phyloP scores from a whole-genome alignment of 2,797 vertebrate species.

The Sternarchorhynchus goeldii region DNA sequence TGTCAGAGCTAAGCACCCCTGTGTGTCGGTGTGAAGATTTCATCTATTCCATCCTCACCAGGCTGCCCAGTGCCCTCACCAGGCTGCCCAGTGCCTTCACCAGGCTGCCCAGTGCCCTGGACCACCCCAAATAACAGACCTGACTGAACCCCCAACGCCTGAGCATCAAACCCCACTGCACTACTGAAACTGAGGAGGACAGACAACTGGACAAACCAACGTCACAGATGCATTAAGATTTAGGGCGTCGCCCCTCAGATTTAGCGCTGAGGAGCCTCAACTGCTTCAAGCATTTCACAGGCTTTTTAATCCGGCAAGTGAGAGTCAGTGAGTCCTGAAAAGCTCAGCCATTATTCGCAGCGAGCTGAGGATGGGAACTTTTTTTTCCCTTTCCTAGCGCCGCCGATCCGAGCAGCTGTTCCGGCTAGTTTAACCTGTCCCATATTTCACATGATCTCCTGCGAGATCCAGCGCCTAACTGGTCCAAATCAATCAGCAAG shows the following conservation, averaged over 20 bases:
- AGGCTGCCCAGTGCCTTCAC: too few relatives aligned
- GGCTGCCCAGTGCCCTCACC: too few relatives aligned
- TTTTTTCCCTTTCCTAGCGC: neutral
- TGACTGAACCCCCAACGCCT: neutral
- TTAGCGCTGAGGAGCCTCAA: neutral
- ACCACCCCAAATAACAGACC: too few relatives aligned
- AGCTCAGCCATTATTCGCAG: neutral
- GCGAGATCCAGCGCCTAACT: conserved; percentile 56
- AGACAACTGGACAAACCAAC: neutral
- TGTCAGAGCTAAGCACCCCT: too few relatives aligned
- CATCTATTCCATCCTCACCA: too few relatives aligned
- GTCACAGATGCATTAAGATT: conserved; percentile 3
- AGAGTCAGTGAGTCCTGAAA: conserved; percentile 42
- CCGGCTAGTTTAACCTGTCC: conserved; percentile 58
- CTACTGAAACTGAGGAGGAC: conserved; percentile 14
- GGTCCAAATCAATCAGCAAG: conserved; percentile 67
- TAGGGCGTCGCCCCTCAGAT: neutral
- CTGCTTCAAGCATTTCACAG: neutral
- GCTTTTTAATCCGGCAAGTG: conserved; percentile 42
- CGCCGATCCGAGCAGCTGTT: conserved; percentile 53
- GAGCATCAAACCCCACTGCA: neutral
- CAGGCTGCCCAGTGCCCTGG: too few relatives aligned
- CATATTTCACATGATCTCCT: conserved; percentile 57
- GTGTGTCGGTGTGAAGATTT: too few relatives aligned
- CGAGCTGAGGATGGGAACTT: neutral